Evolutionary conservation across 2,888 invertebrate species (phyloP).

Genomic region (Drosophila nr. fundita): DNA sequence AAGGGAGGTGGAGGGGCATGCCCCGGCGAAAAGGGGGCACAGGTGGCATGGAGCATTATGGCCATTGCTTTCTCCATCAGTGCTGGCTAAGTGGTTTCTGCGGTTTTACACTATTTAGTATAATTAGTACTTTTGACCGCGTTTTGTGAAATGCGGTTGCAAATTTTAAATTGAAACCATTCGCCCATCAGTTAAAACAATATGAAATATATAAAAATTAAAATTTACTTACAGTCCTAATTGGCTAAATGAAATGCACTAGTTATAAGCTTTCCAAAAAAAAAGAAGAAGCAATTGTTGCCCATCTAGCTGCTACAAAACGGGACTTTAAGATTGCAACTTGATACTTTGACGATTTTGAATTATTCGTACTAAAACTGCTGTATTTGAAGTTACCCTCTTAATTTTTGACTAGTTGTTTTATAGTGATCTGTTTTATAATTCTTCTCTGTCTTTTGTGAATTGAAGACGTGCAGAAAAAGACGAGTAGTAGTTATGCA

Average conservation of each 20-base stretch:
- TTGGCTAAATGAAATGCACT: neutral
- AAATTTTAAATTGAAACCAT: conserved; percentile 31
- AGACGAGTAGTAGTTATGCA: neutral
- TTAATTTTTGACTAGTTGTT: neutral
- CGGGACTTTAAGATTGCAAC: neutral
- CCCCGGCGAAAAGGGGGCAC: neutral
- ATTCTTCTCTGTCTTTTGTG: neutral
- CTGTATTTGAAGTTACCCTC: neutral
- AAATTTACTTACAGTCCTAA: conserved; percentile 19
- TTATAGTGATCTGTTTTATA: neutral
- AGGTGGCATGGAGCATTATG: conserved; percentile 8
- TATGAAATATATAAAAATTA: conserved; percentile 15
- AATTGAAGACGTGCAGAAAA: neutral
- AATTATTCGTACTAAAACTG: neutral
- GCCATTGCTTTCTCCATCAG: conserved; percentile 23
- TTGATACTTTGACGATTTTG: neutral
- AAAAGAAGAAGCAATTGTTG: neutral
- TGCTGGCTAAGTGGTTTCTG: conserved; percentile 73
- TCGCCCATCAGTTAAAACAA: neutral
- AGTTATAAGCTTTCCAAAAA: neutral
- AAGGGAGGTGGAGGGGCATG: neutral
- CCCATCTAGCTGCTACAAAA: neutral
- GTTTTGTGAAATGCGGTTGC: conserved; percentile 70
- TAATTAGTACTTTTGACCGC: conserved; percentile 82
- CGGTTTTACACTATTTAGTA: conserved; percentile 77